phyloP scores from a whole-genome alignment of 1,140 invertebrate species.

The Sitophilus oryzae region DNA sequence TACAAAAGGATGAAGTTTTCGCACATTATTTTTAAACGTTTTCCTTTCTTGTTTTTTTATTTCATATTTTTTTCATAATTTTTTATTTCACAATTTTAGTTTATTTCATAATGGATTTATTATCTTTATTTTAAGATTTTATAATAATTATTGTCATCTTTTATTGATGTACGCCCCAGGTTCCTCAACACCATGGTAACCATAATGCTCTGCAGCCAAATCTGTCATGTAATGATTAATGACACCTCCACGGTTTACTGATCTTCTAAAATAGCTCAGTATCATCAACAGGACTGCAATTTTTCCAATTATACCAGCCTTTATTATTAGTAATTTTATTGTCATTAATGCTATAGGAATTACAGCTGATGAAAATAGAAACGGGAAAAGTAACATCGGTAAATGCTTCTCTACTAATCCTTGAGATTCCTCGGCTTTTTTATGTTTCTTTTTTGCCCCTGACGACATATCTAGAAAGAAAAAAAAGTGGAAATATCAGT shows the following conservation, averaged over 20 bases:
- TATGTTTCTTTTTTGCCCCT: no score
- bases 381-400: constrained; percentile 58
- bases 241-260: constrained; percentile 31
- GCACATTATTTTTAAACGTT: no score
- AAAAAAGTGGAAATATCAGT: no score
- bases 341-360: constrained; percentile 56
- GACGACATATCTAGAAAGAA: no score
- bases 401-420: constrained; percentile 53
- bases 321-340: constrained; percentile 57
- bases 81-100: no score
- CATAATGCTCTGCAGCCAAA: neutral
- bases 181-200: neutral
- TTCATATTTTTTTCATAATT: no score
- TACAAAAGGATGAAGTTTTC: no score
- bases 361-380: constrained; percentile 57
- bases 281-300: constrained; percentile 56
- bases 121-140: no score
- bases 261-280: constrained; percentile 55
- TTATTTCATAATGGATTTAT: no score
- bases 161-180: neutral
- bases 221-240: neutral
- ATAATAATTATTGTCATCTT: no score
- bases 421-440: constrained; percentile 34
- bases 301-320: constrained; percentile 59
- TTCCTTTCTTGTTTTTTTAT: no score